Base-by-base conservation (phyloP, 2,797 vertebrate species). In the Buceros bicornis region DNA sequence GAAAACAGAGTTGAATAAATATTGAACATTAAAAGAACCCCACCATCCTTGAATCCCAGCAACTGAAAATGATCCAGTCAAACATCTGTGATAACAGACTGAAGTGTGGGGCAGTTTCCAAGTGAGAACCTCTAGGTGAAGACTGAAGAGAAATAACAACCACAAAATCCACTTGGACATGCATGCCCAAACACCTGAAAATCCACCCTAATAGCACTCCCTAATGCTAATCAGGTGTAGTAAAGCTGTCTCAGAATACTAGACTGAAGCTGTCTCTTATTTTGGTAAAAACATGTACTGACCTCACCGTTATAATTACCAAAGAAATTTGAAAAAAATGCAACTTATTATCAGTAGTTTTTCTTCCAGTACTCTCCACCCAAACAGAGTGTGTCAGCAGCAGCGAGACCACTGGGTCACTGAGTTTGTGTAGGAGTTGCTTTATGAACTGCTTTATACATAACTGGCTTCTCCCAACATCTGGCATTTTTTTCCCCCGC, bases 51-150 rank as follows among this genome's bases (percentile, higher is more conserved):
- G 69, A 91, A 95, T 90, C 4, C 31, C 77, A 92, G 74, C n/a
- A 85, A 83, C 86, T 76, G 97, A 96, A 94, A 91, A 19, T 20
- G 93, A 73, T 95, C 97, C 97, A 90, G 61, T 87, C 78, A 87
- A 73, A 97, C 97, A 97, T 97, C 97, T 98, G 98, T 97, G 96
- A 93, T 48, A 97, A 97, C 96, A 97, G 79, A 92, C 60, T 47
- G 16, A 57, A 82, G 62, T 24, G 74, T 7, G 4, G 3, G 9
- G 82, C 11, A 89, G 82, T 50, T 96, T 94, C 90, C 40, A 40
- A 92, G 71, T 5, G 22, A 86, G 73, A 80, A 95, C 89, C 40
- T 69, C 78, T 43, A 25, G 12, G 72, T 37, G 67, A 91, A 71
- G 62, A 65, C 50, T 43, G 79, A 51, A 56, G 18, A 95, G 69